Conservation (phyloP, 92 coral and sea anemone genomes). For the Siderastrea radians region DNA sequence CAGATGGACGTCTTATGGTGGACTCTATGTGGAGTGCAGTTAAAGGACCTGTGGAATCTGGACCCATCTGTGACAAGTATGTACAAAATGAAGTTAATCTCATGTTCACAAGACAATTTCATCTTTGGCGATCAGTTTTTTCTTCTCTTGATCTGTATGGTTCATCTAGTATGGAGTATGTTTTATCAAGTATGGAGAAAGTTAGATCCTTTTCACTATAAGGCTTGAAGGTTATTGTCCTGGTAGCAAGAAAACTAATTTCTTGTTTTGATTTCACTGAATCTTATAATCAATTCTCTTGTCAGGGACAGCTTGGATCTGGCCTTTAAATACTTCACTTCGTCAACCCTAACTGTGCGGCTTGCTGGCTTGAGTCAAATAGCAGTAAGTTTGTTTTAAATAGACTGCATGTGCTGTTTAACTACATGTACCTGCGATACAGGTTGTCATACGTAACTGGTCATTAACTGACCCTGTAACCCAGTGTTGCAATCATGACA, state of each 20-base stretch:
- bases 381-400: constrained; percentile 73
- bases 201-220: no score
- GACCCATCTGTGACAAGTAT: constrained; percentile 96
- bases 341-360: constrained; percentile 95
- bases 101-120: not conserved
- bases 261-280: no score
- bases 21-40: constrained; percentile 99
- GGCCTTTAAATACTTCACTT: constrained; percentile 97
- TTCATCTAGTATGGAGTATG: no score
- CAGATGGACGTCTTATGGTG: constrained; percentile 96
- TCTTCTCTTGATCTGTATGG: no score
- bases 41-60: constrained; percentile 95
- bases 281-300: not conserved
- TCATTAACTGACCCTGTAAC: no score
- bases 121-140: not conserved
- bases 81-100: not conserved
- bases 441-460: no score
- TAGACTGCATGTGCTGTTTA: not conserved
- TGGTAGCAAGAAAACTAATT: no score
- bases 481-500: no score
- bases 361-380: constrained; percentile 98
- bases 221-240: no score
- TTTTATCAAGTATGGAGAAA: no score
- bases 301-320: constrained; percentile 96
- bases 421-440: not conserved